Conservation (phyloP, 53 echinoderm and acorn worm genomes). For the Apostichopus leukothele region DNA sequence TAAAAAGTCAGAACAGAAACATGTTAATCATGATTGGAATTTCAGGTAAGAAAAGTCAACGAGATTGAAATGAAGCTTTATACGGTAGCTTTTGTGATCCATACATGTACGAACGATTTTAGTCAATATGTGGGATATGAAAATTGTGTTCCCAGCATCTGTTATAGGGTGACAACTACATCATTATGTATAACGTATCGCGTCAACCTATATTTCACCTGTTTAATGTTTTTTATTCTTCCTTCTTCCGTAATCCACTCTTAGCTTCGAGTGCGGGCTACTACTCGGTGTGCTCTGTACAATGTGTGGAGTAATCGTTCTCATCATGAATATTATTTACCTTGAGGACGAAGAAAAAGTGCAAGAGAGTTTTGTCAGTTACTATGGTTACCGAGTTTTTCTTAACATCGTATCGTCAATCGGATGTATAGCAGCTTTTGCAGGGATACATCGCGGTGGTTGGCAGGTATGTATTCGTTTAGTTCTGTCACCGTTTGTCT, state of each 20-base stretch:
- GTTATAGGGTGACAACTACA: too few species aligned
- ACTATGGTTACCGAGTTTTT: conserved; percentile 92
- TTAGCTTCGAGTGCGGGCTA: conserved; percentile 87
- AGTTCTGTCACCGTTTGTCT: background rate
- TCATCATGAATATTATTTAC: conserved; percentile 95
- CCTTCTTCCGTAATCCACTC: too few species aligned
- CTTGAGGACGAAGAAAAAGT: conserved; percentile 76
- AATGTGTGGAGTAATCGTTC: conserved; percentile 94
- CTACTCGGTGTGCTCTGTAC: conserved; percentile 85
- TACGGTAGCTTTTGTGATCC: too few species aligned
- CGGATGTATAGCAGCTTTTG: conserved; percentile 75
- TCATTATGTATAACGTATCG: too few species aligned
- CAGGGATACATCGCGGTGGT: conserved; percentile 86
- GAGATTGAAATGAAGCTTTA: background rate
- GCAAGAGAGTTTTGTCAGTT: conserved; percentile 80
- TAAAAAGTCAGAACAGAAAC: conserved; percentile 61
- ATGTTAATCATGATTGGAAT: conserved; percentile 43
- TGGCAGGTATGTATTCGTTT: conserved; percentile 63
- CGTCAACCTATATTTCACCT: too few species aligned
- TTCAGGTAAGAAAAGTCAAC: conserved; percentile 49
- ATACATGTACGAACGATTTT: too few species aligned
- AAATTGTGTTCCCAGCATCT: too few species aligned
- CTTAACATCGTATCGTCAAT: conserved; percentile 81
- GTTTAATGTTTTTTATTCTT: too few species aligned
- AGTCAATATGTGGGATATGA: too few species aligned